Evolutionary conservation across 2,888 invertebrate genomes (phyloP).

Genomic region (Sphaeridia pumilis): DNA sequence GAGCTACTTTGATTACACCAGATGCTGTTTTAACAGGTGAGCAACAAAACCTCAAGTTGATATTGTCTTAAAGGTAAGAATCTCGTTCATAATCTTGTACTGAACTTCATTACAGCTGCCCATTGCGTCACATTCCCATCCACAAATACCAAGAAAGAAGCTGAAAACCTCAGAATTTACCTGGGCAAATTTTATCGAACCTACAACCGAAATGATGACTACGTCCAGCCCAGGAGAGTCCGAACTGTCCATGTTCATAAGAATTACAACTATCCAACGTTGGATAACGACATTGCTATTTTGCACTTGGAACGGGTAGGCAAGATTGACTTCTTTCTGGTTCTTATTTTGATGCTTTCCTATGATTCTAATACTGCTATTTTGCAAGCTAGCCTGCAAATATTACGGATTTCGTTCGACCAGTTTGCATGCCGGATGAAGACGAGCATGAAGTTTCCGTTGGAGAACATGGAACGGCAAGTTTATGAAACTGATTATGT

Average conservation of each 20-base stretch:
- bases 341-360: neutral
- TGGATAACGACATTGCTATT: slow-evolving; percentile 18
- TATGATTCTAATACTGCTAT: neutral
- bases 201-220: slow-evolving; percentile 15
- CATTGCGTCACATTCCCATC: slow-evolving; percentile 18
- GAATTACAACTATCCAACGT: slow-evolving; percentile 6
- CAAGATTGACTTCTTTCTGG: neutral
- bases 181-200: slow-evolving; percentile 19
- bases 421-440: slow-evolving; percentile 15
- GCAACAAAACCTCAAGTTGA: too few species aligned
- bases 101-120: slow-evolving; percentile 14
- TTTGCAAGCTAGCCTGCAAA: slow-evolving; percentile 6
- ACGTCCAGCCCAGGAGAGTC: slow-evolving; percentile 12
- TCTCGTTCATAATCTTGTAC: neutral
- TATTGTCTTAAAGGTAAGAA: neutral
- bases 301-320: slow-evolving; percentile 11
- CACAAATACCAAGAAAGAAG: slow-evolving; percentile 17
- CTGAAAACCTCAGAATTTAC: slow-evolving; percentile 11
- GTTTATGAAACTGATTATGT: too few species aligned
- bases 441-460: slow-evolving; percentile 9
- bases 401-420: slow-evolving; percentile 14
- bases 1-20: slow-evolving; percentile 16
- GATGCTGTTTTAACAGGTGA: slow-evolving; percentile 20
- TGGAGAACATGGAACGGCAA: slow-evolving; percentile 10
- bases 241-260: slow-evolving; percentile 12